Evolutionary conservation across 2,113 vertebrate species (phyloP), one percentile per base, ranked within the genome.

Genomic region (Ranitomeya variabilis): DNA sequence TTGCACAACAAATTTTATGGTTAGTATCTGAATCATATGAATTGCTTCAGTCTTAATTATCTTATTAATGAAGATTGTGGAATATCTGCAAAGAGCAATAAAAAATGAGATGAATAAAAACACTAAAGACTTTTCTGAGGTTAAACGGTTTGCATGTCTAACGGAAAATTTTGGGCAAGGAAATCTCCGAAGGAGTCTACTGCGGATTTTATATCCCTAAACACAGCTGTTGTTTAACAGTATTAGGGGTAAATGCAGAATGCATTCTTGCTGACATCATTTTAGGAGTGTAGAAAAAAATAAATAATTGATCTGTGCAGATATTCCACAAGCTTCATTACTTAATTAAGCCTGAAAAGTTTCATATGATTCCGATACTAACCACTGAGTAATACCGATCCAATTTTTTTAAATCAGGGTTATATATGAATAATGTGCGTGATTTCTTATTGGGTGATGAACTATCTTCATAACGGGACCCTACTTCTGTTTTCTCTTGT

Each of bases 141-240:
- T 91, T 89, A 91, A 92, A 91, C 89, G 90, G 90, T 92, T 91
- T 91, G 76, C 86, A 79, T 88, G 90, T 90, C 91, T 92, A 91
- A 92, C 89, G 86, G 91, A 71, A 83, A 80, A 88, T 90, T 91
- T 91, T 91, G 89, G 86, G 90, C 86, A 77, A 87, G 90, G 90
- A 91, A 90, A 93, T 83, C 86, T 92, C 87, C 81, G 59, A 90
- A 86, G 74, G 90, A 90, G 90, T 86, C 91, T 91, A 86, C 89
- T 86, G 80, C 90, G 90, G 86, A 12, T 91, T 92, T 86, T 89
- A 13, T 91, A 90, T 91, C 91, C 91, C 90, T 86, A 90, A 91
- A 91, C 85, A 89, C 90, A 90, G 90, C 86, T 90, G 84, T 88
- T 94, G 92, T 88, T 86, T 90, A 91, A 92, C 91, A 87, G 85